phyloP scores from a whole-genome alignment of 2,113 vertebrate genomes.

The Diphyllodes magnificus region DNA sequence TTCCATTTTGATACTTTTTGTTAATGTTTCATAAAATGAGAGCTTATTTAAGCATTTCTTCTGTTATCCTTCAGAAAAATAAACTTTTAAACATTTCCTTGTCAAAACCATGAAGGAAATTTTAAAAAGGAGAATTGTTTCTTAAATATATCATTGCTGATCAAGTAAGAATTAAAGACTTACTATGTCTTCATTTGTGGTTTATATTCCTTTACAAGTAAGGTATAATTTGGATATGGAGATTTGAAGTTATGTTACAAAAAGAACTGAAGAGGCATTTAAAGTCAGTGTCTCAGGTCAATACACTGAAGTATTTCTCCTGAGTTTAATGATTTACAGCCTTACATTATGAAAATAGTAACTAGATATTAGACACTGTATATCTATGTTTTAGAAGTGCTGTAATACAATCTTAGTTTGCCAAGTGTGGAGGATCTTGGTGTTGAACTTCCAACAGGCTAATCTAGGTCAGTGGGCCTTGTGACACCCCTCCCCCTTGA shows the following conservation, averaged over 20 bases:
- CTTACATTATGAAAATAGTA: neutral
- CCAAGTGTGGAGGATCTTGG: neutral
- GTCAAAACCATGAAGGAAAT: neutral
- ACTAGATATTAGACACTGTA: neutral
- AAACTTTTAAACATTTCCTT: neutral
- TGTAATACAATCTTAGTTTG: neutral
- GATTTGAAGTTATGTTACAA: neutral
- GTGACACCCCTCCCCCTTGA: neutral
- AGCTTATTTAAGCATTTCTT: neutral
- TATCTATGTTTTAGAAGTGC: neutral
- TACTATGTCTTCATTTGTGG: neutral
- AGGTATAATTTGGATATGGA: neutral
- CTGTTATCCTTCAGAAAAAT: neutral
- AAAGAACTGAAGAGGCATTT: neutral
- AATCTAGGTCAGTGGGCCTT: constrained; percentile 6
- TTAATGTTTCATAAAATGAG: neutral
- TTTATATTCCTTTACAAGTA: neutral
- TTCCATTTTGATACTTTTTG: neutral
- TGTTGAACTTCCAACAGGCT: neutral
- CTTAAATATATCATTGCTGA: neutral
- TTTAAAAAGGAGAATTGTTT: neutral
- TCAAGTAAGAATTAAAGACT: neutral
- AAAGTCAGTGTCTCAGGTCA: neutral
- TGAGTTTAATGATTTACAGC: neutral
- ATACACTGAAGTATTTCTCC: neutral